These are phyloP conservation scores for Harpalus rubripes DNA, from an alignment of 2,888 invertebrate species.

Conservation along the genomic window DNA sequence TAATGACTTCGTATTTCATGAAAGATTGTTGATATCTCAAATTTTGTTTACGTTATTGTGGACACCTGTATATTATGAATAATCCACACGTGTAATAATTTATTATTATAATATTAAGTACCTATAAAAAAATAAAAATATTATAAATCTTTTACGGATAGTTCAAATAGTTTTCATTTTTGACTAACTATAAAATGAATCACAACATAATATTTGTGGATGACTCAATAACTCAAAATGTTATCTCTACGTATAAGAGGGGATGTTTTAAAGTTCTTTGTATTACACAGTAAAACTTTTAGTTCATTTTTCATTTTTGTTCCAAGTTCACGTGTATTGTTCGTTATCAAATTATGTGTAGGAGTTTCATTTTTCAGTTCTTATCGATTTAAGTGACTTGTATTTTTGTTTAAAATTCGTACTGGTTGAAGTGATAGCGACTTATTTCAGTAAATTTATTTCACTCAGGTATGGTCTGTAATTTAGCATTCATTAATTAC, in stretches of 20 bases:
- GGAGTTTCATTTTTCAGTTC: constrained; percentile 20
- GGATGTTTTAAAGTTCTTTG: constrained; percentile 8
- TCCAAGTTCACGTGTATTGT: background rate
- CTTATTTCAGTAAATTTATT: background rate
- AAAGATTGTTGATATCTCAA: too few relatives aligned
- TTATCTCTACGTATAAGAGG: background rate
- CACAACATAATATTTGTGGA: constrained; percentile 22
- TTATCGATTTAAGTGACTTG: constrained; percentile 14
- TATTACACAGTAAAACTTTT: background rate
- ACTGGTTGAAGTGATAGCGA: background rate
- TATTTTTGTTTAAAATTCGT: background rate
- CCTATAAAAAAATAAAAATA: too few relatives aligned
- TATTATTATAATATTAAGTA: too few relatives aligned
- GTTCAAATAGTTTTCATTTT: background rate
- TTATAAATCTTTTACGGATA: background rate
- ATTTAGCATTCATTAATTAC: constrained; percentile 14
- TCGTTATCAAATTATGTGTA: background rate
- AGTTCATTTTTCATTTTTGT: constrained; percentile 1
- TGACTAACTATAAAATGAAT: constrained; percentile 3
- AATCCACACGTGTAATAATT: too few relatives aligned
- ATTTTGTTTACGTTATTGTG: too few relatives aligned
- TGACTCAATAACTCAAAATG: constrained; percentile 27
- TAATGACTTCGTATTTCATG: too few relatives aligned
- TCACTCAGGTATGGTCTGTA: background rate
- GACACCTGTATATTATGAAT: too few relatives aligned